A percentile compares a stretch with the other conserved stretches of the same genome.
These are phyloP conservation scores for Naso thynnoides DNA, from an alignment of 2,797 vertebrate species.

Conservation along the genomic window DNA sequence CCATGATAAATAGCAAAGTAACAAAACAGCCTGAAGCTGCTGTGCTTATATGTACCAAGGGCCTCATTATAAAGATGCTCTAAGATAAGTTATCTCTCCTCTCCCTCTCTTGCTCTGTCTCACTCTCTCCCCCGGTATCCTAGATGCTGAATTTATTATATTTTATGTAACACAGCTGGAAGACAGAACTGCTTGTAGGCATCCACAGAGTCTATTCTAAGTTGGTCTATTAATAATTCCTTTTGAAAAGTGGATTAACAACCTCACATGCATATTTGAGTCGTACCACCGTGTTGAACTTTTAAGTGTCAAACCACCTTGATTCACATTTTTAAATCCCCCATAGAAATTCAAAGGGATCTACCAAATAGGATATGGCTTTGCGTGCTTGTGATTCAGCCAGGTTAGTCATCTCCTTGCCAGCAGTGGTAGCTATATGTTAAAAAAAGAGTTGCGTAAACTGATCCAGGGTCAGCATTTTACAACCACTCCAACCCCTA, in stretches of 20 bases:
- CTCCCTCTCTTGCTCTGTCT: not conserved
- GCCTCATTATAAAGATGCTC: slow-evolving; percentile 37
- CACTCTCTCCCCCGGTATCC: slow-evolving; percentile 30
- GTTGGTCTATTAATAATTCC: slow-evolving; percentile 72
- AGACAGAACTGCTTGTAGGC: slow-evolving; percentile 60
- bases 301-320: slow-evolving; percentile 42
- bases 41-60: slow-evolving; percentile 10
- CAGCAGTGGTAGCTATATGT: not conserved
- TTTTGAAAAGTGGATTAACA: slow-evolving; percentile 67
- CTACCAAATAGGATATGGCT: slow-evolving; percentile 16
- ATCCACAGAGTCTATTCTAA: slow-evolving; percentile 64
- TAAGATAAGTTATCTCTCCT: slow-evolving; percentile 26
- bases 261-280: slow-evolving; percentile 46
- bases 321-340: slow-evolving; percentile 29
- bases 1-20: slow-evolving; percentile 2
- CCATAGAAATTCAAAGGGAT: slow-evolving; percentile 28
- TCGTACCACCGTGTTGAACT: slow-evolving; percentile 41
- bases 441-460: slow-evolving; percentile 7
- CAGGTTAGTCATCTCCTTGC: slow-evolving; percentile 18
- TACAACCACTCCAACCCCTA: slow-evolving; percentile 19
- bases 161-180: slow-evolving; percentile 73
- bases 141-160: slow-evolving; percentile 65
- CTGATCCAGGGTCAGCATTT: slow-evolving; percentile 44
- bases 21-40: slow-evolving; percentile 11
- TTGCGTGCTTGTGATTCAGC: slow-evolving; percentile 20